These are phyloP conservation scores for Proterorhinus semilunaris DNA, from an alignment of 2,113 vertebrate species.

Conservation along the genomic window DNA sequence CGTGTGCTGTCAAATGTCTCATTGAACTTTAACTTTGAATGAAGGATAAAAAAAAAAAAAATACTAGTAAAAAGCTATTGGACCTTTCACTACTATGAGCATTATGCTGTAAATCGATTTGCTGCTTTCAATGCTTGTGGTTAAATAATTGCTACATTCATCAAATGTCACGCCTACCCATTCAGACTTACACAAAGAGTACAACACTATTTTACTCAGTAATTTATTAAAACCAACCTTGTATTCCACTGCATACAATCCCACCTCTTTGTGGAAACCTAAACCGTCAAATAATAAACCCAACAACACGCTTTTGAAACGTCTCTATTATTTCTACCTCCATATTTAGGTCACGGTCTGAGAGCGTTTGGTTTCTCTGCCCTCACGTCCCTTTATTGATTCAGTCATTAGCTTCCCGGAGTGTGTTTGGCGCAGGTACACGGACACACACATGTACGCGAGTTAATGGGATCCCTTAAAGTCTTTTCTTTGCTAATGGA, in stretches of 20 bases:
- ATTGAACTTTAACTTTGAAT: too few relatives aligned
- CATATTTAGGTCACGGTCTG: slow-evolving; percentile 3
- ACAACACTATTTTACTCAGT: too few relatives aligned
- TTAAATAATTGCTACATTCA: too few relatives aligned
- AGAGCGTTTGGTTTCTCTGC: slow-evolving; percentile 4
- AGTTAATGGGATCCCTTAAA: slow-evolving; percentile 38
- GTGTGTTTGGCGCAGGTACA: slow-evolving; percentile 4
- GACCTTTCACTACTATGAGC: too few relatives aligned
- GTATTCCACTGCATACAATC: not conserved
- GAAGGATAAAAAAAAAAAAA: too few relatives aligned
- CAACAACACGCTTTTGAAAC: not conserved
- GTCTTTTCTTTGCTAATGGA: slow-evolving; percentile 39
- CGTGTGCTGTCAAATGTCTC: too few relatives aligned
- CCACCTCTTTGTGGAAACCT: not conserved
- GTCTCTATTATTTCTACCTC: not conserved
- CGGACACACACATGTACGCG: slow-evolving; percentile 4
- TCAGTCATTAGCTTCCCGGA: slow-evolving; percentile 10
- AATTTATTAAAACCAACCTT: not conserved
- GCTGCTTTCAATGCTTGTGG: too few relatives aligned
- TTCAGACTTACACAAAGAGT: too few relatives aligned
- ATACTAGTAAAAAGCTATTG: too few relatives aligned
- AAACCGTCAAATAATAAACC: not conserved
- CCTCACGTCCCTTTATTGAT: slow-evolving; percentile 40
- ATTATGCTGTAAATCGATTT: too few relatives aligned
- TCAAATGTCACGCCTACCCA: too few relatives aligned